Percentiles rank a stretch among this genome's conserved stretches.
Conservation (phyloP, 2,888 invertebrate species). For the Amphipoea lucens region DNA sequence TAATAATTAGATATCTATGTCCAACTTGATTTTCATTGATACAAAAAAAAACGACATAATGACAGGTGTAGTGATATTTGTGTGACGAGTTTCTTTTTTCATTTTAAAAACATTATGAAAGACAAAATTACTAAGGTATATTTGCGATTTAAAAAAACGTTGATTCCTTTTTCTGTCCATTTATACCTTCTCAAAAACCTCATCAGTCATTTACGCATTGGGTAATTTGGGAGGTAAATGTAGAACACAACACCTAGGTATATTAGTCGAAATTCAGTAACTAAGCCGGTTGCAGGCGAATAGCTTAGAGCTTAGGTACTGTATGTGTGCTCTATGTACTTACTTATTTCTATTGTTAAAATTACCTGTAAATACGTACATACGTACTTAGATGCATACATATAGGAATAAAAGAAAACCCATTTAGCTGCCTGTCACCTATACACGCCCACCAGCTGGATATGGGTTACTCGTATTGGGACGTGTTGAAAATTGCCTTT, state of each 20-base stretch:
- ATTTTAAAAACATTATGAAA: background rate
- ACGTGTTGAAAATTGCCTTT: conserved; percentile 23
- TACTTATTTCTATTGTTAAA: background rate
- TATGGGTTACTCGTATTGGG: background rate
- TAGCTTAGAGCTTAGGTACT: background rate
- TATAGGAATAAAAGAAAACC: background rate
- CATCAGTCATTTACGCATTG: background rate
- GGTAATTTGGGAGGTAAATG: background rate
- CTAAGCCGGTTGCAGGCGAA: background rate
- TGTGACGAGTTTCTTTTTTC: background rate
- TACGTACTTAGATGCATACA: background rate
- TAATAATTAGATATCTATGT: background rate
- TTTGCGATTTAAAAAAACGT: too few relatives aligned
- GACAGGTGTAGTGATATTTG: background rate
- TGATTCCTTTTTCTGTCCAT: background rate
- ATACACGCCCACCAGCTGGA: background rate
- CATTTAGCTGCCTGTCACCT: background rate
- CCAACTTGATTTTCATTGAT: background rate
- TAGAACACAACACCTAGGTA: too few relatives aligned
- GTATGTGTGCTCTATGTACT: background rate
- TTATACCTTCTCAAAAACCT: background rate
- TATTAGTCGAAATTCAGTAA: too few relatives aligned
- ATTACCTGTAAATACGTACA: background rate
- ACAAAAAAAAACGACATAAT: too few relatives aligned
- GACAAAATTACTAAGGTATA: background rate